Percentiles rank a stretch among this genome's conserved stretches.
phyloP scores from a whole-genome alignment of 2,888 invertebrate genomes.

The Abscondita cerata region DNA sequence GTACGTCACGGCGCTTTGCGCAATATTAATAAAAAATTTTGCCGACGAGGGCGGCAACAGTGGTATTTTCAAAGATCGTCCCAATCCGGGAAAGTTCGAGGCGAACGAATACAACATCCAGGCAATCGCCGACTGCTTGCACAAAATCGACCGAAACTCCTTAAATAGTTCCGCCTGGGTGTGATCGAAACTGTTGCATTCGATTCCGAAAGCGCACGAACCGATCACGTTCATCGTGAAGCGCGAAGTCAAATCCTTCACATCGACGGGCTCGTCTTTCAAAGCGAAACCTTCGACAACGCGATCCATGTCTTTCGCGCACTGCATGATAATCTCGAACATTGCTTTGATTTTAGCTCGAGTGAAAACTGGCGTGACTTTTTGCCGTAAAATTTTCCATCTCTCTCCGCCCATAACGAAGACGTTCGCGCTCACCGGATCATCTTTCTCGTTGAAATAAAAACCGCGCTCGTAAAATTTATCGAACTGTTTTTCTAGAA shows the following conservation, averaged over 20 bases:
- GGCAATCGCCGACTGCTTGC: neutral
- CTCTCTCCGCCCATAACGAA: constrained; percentile 62
- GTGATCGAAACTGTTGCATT: constrained; percentile 63
- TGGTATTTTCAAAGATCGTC: constrained; percentile 25
- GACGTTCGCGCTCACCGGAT: constrained; percentile 64
- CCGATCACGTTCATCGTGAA: constrained; percentile 68
- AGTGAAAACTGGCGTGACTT: constrained; percentile 63
- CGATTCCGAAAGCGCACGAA: constrained; percentile 66
- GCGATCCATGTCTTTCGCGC: constrained; percentile 61
- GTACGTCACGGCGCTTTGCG: constrained; percentile 39
- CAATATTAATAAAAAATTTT: constrained; percentile 41
- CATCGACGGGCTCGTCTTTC: constrained; percentile 46
- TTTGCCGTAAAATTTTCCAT: constrained; percentile 67
- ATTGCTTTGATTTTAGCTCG: constrained; percentile 66
- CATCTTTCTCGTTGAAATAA: constrained; percentile 49
- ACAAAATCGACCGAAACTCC: constrained; percentile 36
- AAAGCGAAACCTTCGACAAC: constrained; percentile 55
- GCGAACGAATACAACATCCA: neutral
- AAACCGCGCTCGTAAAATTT: constrained; percentile 66
- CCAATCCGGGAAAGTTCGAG: constrained; percentile 38
- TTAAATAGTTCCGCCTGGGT: constrained; percentile 48
- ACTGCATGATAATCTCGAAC: constrained; percentile 65
- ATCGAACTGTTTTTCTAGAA: constrained; percentile 65
- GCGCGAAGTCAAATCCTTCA: constrained; percentile 61
- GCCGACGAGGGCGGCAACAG: constrained; percentile 36